Conservation (phyloP, 2,113 vertebrate genomes). For the Vidua macroura region DNA sequence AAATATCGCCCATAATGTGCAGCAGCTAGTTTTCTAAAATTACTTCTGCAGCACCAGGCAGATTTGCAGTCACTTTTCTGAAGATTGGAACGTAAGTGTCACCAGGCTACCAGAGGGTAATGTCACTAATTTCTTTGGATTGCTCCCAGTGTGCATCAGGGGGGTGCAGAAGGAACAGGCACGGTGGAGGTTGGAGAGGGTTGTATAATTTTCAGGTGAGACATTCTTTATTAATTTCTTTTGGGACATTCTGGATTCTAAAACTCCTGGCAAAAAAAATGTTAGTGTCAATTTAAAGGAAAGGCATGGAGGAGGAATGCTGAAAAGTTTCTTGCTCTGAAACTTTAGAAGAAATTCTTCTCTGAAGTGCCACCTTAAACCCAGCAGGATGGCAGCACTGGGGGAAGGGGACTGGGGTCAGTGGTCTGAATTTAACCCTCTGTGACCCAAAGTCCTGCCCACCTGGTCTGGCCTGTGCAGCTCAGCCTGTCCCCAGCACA, state of each 20-base stretch:
- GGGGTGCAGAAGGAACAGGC: not conserved
- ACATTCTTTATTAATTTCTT: not conserved
- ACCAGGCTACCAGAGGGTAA: not conserved
- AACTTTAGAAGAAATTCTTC: not conserved
- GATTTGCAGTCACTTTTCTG: slow-evolving; percentile 3
- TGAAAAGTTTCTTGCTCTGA: not conserved
- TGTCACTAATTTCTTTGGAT: slow-evolving; percentile 25
- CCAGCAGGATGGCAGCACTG: not conserved
- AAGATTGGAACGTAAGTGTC: slow-evolving; percentile 15
- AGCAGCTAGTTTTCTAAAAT: slow-evolving; percentile 11
- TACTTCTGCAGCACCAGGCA: slow-evolving; percentile 1
- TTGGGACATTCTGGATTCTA: not conserved
- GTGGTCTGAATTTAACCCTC: not conserved
- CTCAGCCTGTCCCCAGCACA: not conserved
- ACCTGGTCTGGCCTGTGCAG: not conserved
- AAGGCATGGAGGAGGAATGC: not conserved
- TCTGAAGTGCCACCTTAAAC: not conserved
- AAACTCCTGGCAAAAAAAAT: not conserved
- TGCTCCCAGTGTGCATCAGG: not conserved
- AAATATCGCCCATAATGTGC: not conserved
- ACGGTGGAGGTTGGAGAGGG: not conserved
- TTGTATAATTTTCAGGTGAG: not conserved
- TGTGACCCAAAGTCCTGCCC: fast-evolving
- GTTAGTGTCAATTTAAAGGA: not conserved
- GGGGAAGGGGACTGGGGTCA: not conserved